Base-by-base conservation (phyloP, 2,888 invertebrate species). In the Microchrysa polita region DNA sequence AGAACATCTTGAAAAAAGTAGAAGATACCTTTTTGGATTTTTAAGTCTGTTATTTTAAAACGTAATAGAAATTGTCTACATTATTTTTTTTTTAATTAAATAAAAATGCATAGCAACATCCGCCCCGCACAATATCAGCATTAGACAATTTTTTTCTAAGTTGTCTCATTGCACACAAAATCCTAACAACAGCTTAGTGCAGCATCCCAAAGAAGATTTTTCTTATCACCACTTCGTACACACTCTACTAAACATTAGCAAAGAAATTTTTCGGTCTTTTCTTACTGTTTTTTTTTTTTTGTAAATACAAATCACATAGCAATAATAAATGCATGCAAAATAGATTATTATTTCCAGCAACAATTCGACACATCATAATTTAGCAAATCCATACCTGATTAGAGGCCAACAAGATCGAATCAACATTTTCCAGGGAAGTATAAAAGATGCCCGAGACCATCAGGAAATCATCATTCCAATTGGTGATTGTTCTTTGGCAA, bases 391-490 rank as follows among this genome's bases (percentile, higher is more conserved):
- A 48, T 48, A 48, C 48, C 48, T 48, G 48, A 48, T 48, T 42
- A 42, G n/a, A n/a, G n/a, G n/a, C 27, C 27, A 7, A 34, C 5
- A 48, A 48, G 16, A 48, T 48, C 48, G 12, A 4, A 10, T 12
- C 16, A 48, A 48, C 27, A 20, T 18, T 61, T 61, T 65, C 22
- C n/a, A n/a, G 48, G 7, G 27, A 34, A 42, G 48, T 65, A 65
- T 65, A 65, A 48, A 65, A 65, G 65, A 44, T 65, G 48, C 65
- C 18, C 10, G 18, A 20, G 34, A 34, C 5, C 7, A 10, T 44
- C 10, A 22, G 23, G 48, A 22, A 48, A 48, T 22, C 44, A 65
- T 48, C 65, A 65, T 65, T 65, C 65, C 34, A 44, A 42, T 48
- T 42, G 44, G 65, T 65, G 48, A 20, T 22, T 65, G 44, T n/a